These are phyloP conservation scores for Heteropelma amictum DNA, from an alignment of 2,888 invertebrate genomes.

Conservation along the genomic window DNA sequence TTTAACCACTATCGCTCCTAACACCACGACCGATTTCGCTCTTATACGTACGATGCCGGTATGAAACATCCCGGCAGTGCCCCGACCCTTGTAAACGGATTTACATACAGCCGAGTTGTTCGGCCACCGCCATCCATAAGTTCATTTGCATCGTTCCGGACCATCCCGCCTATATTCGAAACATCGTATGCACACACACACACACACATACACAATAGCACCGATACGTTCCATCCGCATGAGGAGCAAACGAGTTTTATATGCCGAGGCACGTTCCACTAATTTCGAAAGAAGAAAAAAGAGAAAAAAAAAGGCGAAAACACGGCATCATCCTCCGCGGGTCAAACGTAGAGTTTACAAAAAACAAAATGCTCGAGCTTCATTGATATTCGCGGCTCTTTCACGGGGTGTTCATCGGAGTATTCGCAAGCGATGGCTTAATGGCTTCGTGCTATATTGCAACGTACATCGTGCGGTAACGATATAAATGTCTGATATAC, in stretches of 20 bases:
- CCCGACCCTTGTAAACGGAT: slow-evolving; percentile 58
- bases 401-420: not conserved
- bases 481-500: slow-evolving; percentile 37
- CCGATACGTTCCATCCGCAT: not conserved
- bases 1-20: not conserved
- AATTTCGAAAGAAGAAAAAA: slow-evolving; percentile 26
- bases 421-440: slow-evolving; percentile 27
- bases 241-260: slow-evolving; percentile 14
- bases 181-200: not conserved
- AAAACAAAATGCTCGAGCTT: not conserved
- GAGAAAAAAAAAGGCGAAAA: not conserved
- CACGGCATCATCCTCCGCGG: not conserved
- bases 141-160: slow-evolving; percentile 55
- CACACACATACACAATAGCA: not conserved
- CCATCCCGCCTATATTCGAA: slow-evolving; percentile 30
- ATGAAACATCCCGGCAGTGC: slow-evolving; percentile 49
- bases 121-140: slow-evolving; percentile 55
- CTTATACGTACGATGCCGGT: slow-evolving; percentile 3
- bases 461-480: slow-evolving; percentile 8
- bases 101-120: slow-evolving; percentile 58
- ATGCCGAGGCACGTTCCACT: slow-evolving; percentile 25
- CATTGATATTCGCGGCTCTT: slow-evolving; percentile 9
- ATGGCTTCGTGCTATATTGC: slow-evolving; percentile 31
- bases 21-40: slow-evolving; percentile 3
- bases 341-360: not conserved